phyloP scores from a whole-genome alignment of 2,888 invertebrate genomes.

The Anthrax anthrax region DNA sequence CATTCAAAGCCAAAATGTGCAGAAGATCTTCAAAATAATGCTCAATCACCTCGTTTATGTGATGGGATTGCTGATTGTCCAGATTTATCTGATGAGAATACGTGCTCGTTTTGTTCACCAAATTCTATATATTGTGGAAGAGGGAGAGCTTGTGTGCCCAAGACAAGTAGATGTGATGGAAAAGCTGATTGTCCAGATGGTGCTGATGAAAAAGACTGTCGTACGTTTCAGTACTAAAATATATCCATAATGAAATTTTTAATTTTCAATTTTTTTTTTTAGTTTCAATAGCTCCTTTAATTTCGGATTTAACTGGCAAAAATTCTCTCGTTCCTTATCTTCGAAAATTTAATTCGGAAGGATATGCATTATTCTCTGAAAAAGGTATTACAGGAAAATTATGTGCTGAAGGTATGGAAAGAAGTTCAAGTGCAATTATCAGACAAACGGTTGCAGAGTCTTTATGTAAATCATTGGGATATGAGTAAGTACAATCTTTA shows the following conservation, averaged over 20 bases:
- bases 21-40: constrained; percentile 55
- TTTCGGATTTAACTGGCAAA: constrained; percentile 47
- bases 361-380: constrained; percentile 76
- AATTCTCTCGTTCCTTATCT: constrained; percentile 54
- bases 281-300: constrained; percentile 64
- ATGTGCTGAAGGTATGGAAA: constrained; percentile 64
- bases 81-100: constrained; percentile 65
- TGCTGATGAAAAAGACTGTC: constrained; percentile 71
- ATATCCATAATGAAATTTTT: not conserved
- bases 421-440: constrained; percentile 35
- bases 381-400: constrained; percentile 66
- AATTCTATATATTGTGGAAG: constrained; percentile 66
- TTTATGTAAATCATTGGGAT: constrained; percentile 61
- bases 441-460: constrained; percentile 58
- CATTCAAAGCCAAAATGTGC: constrained; percentile 70
- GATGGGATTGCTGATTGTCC: constrained; percentile 79
- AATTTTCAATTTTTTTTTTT: constrained; percentile 2
- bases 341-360: constrained; percentile 53
- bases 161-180: constrained; percentile 63
- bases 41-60: constrained; percentile 63
- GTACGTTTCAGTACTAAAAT: constrained; percentile 45
- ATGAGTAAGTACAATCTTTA: constrained; percentile 42
- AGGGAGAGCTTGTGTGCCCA: constrained; percentile 57
- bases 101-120: constrained; percentile 62
- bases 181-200: constrained; percentile 72